These are phyloP conservation scores for Phataginus tetradactyla DNA, from an alignment of 2,797 vertebrate species.

Conservation along the genomic window DNA sequence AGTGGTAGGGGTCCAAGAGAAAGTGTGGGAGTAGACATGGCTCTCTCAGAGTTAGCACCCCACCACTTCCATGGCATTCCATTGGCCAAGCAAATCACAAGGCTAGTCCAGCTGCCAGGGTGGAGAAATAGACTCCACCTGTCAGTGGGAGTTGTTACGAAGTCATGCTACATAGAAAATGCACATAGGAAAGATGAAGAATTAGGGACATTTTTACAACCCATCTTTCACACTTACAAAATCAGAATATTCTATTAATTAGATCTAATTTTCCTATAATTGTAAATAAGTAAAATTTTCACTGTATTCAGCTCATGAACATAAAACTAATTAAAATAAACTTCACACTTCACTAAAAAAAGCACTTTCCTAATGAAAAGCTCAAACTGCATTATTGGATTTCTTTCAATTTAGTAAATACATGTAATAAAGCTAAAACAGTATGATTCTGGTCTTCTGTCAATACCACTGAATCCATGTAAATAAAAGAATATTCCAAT, in stretches of 20 bases:
- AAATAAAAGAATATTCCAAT: constrained; percentile 22
- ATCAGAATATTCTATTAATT: not conserved
- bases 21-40: not conserved
- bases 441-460: not conserved
- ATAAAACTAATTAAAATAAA: constrained; percentile 44
- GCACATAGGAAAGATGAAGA: not conserved
- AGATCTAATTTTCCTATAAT: constrained; percentile 14
- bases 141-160: not conserved
- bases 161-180: not conserved
- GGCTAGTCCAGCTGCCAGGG: not conserved
- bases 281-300: constrained; percentile 42
- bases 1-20: not conserved
- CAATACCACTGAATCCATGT: not conserved
- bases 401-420: constrained; percentile 36
- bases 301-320: not conserved
- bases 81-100: not conserved
- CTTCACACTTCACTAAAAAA: not conserved
- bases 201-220: not conserved
- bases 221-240: not conserved
- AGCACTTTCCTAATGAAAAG: constrained; percentile 7
- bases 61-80: not conserved
- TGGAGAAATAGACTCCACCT: not conserved
- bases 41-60: not conserved
- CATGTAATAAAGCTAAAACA: not conserved
- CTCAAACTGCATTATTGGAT: not conserved